A percentile compares a stretch with the other conserved stretches of the same genome.
Conservation (phyloP, 2,888 invertebrate genomes). For the Nomada goodeniana region DNA sequence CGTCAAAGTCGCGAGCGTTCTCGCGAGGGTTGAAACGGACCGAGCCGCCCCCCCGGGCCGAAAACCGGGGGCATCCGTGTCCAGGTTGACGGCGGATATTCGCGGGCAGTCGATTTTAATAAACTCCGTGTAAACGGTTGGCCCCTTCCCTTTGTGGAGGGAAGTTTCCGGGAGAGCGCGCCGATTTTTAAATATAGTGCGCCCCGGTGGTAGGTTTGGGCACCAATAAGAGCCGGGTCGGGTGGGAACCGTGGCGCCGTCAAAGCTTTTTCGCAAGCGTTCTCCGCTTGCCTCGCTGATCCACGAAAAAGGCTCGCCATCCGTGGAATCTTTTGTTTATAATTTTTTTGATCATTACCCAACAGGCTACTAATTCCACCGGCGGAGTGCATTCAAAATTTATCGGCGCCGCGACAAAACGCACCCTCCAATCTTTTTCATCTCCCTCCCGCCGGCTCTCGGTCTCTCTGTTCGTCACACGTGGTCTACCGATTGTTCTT, state of each 20-base stretch:
- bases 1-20: too few species aligned
- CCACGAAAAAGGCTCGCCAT: conserved; percentile 84
- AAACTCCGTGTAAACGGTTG: conserved; percentile 82
- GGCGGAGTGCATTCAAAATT: conserved; percentile 82
- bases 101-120: conserved; percentile 79
- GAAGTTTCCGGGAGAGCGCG: conserved; percentile 83
- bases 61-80: conserved; percentile 54
- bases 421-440: conserved; percentile 71
- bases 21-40: too few species aligned
- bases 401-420: conserved; percentile 76
- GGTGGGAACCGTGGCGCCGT: conserved; percentile 71
- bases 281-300: conserved; percentile 81
- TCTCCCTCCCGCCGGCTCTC: conserved; percentile 61
- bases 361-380: conserved; percentile 79
- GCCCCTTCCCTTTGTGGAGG: conserved; percentile 81
- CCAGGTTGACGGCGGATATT: conserved; percentile 51
- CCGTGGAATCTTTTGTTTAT: conserved; percentile 85
- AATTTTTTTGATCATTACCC: conserved; percentile 84
- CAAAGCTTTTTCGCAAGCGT: conserved; percentile 82
- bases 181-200: conserved; percentile 84
- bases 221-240: conserved; percentile 73
- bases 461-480: conserved; percentile 27
- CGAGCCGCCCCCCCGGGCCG: neutral
- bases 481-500: conserved; percentile 15
- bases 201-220: conserved; percentile 79